Base-by-base conservation (phyloP, 1,140 invertebrate genomes). In the Drosophila subobscura region DNA sequence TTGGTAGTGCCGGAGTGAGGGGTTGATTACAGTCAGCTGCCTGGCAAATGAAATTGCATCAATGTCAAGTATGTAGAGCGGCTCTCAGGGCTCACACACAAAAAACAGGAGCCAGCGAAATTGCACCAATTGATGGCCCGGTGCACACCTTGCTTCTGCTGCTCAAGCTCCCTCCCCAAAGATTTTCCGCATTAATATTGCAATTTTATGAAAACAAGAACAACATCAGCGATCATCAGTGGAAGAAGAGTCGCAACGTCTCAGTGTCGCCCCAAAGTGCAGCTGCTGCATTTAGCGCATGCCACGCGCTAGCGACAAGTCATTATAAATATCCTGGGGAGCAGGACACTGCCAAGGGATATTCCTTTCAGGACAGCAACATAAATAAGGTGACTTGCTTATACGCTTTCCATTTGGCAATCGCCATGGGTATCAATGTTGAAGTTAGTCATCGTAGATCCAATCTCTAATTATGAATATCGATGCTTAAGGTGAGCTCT, bases 181-280 rank as follows among this genome's bases (percentile, higher is more conserved):
- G 81, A 86, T 86, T 85, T 80, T 76, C 72, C 60, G 54, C 72
- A 70, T 79, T 77, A 71, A 63, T 83, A 72, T 70, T 77, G 63
- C 58, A 77, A 59, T 77, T 81, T 81, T 53, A 79, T 79, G 58
- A 72, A 72, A 72, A 51, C 70, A 68, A 73, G 68, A 54, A 72
- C 70, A 41, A 46, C 59, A 52, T 37, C 53, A 23, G 37, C 53
- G 53, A 41, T 41, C 37, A 42, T 44, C 40, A 55, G 40, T 55
- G n/a, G 40, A 44, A 41, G 4, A 16, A n/a, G n/a, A 16, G 50
- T 61, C 50, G 58, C 58, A 2, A 37, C 33, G 73, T 64, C 58
- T 14, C 44, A 51, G 20, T 44, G 60, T 53, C 66, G 42, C 61
- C 64, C 23, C 6, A 29, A 33, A 45, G 42, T 85, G 80, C 80